These are phyloP conservation scores for Thereuonema tuberculata DNA, from an alignment of 1,140 invertebrate genomes.

Conservation along the genomic window DNA sequence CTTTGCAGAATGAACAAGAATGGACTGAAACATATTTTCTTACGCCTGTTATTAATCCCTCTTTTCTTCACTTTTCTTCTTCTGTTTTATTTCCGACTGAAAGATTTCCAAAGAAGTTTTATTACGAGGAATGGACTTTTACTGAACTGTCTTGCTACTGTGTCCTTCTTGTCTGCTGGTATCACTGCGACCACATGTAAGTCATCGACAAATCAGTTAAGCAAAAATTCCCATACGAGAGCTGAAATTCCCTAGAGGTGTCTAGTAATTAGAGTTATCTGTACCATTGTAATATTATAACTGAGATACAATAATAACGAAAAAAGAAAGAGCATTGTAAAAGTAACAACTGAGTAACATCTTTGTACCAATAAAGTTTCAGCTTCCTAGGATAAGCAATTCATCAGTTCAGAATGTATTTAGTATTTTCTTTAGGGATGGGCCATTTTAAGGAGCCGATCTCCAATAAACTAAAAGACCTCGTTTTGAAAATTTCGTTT, in stretches of 20 bases:
- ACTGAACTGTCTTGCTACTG: constrained; percentile 59
- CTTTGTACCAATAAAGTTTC: no score
- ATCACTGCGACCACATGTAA: constrained; percentile 47
- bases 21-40: constrained; percentile 54
- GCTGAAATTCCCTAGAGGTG: neutral
- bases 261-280: no score
- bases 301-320: no score
- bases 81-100: constrained; percentile 54
- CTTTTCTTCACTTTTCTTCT: constrained; percentile 61
- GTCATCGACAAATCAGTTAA: neutral
- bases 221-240: neutral
- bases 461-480: no score
- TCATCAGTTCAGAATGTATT: no score
- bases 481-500: no score
- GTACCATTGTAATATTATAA: no score
- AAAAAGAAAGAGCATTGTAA: no score
- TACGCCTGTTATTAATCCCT: constrained; percentile 58
- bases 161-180: constrained; percentile 58
- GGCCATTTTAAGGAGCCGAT: no score
- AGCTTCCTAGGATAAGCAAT: no score
- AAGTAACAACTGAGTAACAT: no score
- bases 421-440: no score
- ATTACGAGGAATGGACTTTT: constrained; percentile 62
- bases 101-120: constrained; percentile 54
- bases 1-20: constrained; percentile 47